Base-by-base conservation (phyloP, 2,888 invertebrate genomes). In the Scrobipalpa costella region DNA sequence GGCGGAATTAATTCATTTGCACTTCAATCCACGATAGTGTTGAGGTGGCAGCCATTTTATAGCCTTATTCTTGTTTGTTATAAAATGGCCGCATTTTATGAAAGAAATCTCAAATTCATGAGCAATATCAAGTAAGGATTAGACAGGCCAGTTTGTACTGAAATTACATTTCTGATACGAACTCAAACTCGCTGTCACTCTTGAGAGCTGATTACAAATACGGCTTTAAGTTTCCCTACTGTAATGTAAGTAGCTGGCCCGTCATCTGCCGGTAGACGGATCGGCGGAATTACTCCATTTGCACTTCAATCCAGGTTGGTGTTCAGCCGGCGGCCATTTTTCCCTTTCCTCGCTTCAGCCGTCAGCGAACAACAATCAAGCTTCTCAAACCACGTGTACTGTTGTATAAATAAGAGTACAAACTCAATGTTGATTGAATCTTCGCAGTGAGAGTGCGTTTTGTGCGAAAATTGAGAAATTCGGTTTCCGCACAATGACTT, bases 291-390 rank as follows among this genome's bases (percentile, higher is more conserved):
- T 83, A 89, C 85, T 89, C 88, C 86, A 90, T 90, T 90, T 90
- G 84, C 90, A 90, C 90, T 90, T 89, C 83, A 90, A 89, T 84
- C 86, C 89, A 88, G 88, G 88, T 88, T 85, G 80, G 79, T 81
- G 88, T 88, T 85, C 80, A 81, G 85, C 81, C 89, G 83, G 83
- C 83, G 88, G 89, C 86, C 87, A 85, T 88, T 88, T 88, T 86
- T 88, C 81, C 83, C 44, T n/a, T n/a, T 6, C 44, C 78, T 71
- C 67, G 17, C 11, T 17, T 50, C 50, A 15, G n/a, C 15, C n/a
- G 44, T 6, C 5, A n/a, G n/a, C 2, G 15, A n/a, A 13, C 40
- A 40, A 40, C 27, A 27, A 13, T 13, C 11, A 40, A 2, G 6
- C 17, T 21, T 11, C 50, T 7, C 3, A 2, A 3, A 27, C 52